Percentiles rank a stretch among this genome's conserved stretches.
phyloP scores from a whole-genome alignment of 2,888 invertebrate genomes.

The Apotomis capreana region DNA sequence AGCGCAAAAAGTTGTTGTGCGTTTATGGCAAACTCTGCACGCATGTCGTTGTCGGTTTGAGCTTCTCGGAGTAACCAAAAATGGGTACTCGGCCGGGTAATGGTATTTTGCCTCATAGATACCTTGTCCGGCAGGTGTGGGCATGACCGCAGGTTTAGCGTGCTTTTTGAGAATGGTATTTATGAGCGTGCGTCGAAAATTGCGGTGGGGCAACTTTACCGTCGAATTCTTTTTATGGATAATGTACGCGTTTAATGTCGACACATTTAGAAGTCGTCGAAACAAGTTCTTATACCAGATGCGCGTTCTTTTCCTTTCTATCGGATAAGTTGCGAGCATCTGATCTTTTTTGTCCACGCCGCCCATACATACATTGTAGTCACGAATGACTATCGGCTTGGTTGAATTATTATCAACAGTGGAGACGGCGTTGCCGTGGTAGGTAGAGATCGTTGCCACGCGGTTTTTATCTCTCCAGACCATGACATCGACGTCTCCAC shows the following conservation, averaged over 20 bases:
- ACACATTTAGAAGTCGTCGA: constrained; percentile 1
- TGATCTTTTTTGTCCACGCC: constrained; percentile 24
- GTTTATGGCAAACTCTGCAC: not conserved
- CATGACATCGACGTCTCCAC: constrained; percentile 50
- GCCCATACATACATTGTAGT: constrained; percentile 10
- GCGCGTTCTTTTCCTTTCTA: constrained; percentile 6
- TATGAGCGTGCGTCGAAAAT: not conserved
- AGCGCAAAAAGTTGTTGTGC: not conserved
- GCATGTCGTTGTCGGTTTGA: not conserved
- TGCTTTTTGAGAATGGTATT: not conserved
- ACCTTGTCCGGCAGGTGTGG: too few species aligned
- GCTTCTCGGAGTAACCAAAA: not conserved
- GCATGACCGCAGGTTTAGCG: not conserved
- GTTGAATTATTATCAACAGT: not conserved
- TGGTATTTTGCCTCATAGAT: too few species aligned
- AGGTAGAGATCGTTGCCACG: constrained; percentile 11
- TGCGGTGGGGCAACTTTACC: not conserved
- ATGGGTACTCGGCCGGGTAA: not conserved
- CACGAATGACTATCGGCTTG: not conserved
- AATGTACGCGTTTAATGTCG: not conserved
- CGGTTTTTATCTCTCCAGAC: constrained; percentile 48
- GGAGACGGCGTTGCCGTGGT: constrained; percentile 13
- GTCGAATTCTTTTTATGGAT: not conserved
- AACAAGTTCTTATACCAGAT: constrained; percentile 18
- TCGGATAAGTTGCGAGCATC: constrained; percentile 18